Evolutionary conservation across 2,113 vertebrate species (phyloP), one percentile per base, ranked within the genome.

Genomic region (Carassius gibelio): DNA sequence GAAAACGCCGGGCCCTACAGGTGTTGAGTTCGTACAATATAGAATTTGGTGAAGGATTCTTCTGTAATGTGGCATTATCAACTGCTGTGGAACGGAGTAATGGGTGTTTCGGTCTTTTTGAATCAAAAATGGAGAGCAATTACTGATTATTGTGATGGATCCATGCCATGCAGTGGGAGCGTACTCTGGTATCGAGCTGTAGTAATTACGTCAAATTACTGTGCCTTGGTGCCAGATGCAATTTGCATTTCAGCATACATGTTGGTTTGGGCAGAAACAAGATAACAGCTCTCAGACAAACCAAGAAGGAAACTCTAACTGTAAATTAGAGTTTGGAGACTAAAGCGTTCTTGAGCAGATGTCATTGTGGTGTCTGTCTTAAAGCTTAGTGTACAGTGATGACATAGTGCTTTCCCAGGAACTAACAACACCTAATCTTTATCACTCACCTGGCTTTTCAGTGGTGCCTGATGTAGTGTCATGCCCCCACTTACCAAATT

Each of bases 21-120:
- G 93, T 95, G 94, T 92, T 87, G 88, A 91, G 91, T 88, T 93
- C 90, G 88, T 91, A 90, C 92, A 94, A 93, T 94, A 93, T 93
- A 86, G 61, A 23, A 84, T 90, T 81, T 68, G 94, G 90, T 95
- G 94, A 94, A 91, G 92, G 94, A 94, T 94, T 88, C 72, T 89
- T 90, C 89, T 75, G 89, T 92, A 91, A 93, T 90, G 90, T 90
- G 84, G 84, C 89, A 89, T 88, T 66, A 84, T 91, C 91, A 87
- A 90, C 90, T 89, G 87, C 71, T 71, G 38, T 30, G 85, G 84
- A 62, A 89, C 90, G 91, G 90, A 91, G 92, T 92, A 92, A 93
- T 89, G 92, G 87, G 87, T 57, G 87, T 91, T 93, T 93, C 90
- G 91, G 90, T 61, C 78, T 75, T 71, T 76, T 48, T 42, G 9